Percentiles rank a stretch among this genome's conserved stretches.
These are phyloP conservation scores for Pseudococcus jackbeardsleyi DNA, from an alignment of 2,888 invertebrate genomes.

Conservation along the genomic window DNA sequence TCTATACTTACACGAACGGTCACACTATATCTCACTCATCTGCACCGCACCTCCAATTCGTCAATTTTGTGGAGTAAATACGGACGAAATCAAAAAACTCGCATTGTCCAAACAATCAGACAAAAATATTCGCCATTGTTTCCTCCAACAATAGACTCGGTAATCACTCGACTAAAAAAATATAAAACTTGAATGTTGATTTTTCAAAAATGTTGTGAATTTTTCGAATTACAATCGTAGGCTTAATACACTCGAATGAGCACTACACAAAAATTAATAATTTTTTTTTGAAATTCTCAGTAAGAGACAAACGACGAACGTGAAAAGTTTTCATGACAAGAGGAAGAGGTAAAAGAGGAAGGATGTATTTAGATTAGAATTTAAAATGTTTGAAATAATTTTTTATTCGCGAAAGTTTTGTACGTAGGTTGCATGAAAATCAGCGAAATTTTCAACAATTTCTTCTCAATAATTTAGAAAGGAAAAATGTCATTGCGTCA, in stretches of 20 bases:
- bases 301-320: too few species aligned
- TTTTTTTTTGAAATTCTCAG: not conserved
- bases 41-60: too few species aligned
- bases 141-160: not conserved
- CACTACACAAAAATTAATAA: not conserved
- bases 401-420: too few species aligned
- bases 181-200: not conserved
- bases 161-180: slow-evolving; percentile 14
- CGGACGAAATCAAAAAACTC: not conserved
- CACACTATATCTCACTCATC: not conserved
- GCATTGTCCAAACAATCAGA: not conserved
- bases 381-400: too few species aligned
- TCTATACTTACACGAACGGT: not conserved
- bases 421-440: too few species aligned
- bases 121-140: slow-evolving; percentile 30
- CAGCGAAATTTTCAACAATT: too few species aligned
- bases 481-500: too few species aligned
- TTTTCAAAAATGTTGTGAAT: not conserved
- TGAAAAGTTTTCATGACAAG: too few species aligned
- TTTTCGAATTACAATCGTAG: not conserved
- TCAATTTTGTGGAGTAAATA: not conserved
- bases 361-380: too few species aligned
- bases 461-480: too few species aligned
- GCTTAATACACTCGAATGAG: not conserved
- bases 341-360: too few species aligned